Percentiles rank a stretch among this genome's conserved stretches.
Evolutionary conservation across 2,797 vertebrate species (phyloP).

Genomic region (Tauraco hartlaubi): DNA sequence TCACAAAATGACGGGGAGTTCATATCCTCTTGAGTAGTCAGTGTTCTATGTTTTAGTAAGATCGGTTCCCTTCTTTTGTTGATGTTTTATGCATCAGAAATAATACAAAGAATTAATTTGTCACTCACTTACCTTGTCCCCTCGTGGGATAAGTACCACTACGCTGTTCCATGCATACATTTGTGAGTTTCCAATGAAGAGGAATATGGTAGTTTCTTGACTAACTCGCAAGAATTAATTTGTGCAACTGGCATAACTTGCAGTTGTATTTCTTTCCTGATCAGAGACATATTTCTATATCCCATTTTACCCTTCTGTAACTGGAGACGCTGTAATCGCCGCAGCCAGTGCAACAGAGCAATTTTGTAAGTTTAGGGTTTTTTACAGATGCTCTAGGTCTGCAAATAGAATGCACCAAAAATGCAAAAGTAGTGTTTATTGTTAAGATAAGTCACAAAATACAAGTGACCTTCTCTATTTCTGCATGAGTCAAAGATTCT

Average conservation of each 20-base stretch:
- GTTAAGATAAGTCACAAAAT: background rate
- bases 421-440: background rate
- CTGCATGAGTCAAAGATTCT: background rate
- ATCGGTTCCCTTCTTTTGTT: background rate
- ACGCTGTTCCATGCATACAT: fast-evolving
- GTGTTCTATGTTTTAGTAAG: background rate
- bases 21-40: background rate
- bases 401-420: background rate
- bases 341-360: background rate
- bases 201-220: background rate
- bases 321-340: background rate
- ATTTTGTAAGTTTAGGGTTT: background rate
- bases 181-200: background rate
- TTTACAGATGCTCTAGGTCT: background rate
- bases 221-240: background rate
- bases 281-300: background rate
- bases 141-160: background rate
- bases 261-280: background rate
- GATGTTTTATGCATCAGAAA: background rate
- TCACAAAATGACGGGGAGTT: background rate
- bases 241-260: background rate
- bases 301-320: background rate
- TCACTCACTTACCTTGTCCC: fast-evolving
- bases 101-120: background rate
- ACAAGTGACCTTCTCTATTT: background rate